Percentiles rank a stretch among this genome's conserved stretches.
These are phyloP conservation scores for Drosophila ezoana DNA, from an alignment of 2,888 invertebrate genomes.

Conservation along the genomic window DNA sequence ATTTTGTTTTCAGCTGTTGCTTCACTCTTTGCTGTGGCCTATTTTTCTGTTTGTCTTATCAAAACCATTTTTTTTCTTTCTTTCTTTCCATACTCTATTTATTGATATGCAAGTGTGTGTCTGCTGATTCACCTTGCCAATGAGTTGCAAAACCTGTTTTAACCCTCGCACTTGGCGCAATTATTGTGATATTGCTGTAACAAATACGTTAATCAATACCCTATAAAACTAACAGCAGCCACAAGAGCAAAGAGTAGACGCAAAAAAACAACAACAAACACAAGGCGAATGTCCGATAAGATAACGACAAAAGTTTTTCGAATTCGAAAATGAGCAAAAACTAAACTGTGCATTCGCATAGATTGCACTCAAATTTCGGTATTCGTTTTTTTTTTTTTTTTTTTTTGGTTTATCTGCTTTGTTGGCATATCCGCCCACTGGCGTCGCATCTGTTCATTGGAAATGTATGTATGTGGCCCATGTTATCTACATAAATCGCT, in stretches of 20 bases:
- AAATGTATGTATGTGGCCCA: conserved; percentile 3
- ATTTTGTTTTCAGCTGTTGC: conserved; percentile 45
- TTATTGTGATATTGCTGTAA: conserved; percentile 10
- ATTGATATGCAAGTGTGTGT: conserved; percentile 3
- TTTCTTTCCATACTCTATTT: not conserved
- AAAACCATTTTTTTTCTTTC: conserved; percentile 13
- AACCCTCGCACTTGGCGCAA: conserved; percentile 58
- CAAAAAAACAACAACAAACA: conserved; percentile 10
- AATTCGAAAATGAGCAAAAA: conserved; percentile 31
- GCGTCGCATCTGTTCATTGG: not conserved
- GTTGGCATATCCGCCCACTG: conserved; percentile 19
- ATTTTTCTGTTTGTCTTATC: conserved; percentile 58
- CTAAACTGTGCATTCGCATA: conserved; percentile 16
- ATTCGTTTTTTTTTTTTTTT: not conserved
- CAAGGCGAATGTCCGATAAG: conserved; percentile 67
- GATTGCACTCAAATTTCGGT: not conserved
- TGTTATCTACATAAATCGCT: conserved; percentile 18
- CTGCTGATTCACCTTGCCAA: conserved; percentile 57
- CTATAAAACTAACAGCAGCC: conserved; percentile 4
- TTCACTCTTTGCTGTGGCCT: conserved; percentile 58
- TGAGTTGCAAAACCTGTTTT: conserved; percentile 59
- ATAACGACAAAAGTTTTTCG: conserved; percentile 46
- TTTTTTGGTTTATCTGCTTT: conserved; percentile 1
- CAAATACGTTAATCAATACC: conserved; percentile 20
- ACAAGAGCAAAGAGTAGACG: conserved; percentile 2